Percentiles rank a stretch among this genome's conserved stretches.
phyloP scores from a whole-genome alignment of 2,113 vertebrate genomes.

The Rhinopomastus cyanomelas region DNA sequence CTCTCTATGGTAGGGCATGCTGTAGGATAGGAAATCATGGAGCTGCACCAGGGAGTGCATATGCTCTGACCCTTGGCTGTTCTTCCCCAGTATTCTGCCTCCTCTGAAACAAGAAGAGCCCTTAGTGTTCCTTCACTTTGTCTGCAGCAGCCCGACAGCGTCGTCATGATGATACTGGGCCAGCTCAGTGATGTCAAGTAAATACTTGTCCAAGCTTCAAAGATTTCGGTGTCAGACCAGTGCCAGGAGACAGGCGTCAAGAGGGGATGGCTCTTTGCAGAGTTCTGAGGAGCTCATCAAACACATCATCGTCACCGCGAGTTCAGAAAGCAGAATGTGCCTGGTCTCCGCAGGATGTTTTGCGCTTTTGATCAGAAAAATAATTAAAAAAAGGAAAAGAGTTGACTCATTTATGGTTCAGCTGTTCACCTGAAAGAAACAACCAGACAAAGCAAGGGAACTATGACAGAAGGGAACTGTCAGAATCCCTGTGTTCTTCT shows the following conservation, averaged over 20 bases:
- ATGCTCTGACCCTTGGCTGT: background rate
- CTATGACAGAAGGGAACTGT: background rate
- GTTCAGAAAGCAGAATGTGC: background rate
- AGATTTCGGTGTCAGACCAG: background rate
- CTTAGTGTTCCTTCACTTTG: background rate
- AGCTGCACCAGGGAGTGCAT: background rate
- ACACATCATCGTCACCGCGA: background rate
- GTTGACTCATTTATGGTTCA: slow-evolving; percentile 45
- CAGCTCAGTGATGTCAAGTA: slow-evolving; percentile 16
- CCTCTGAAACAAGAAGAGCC: background rate
- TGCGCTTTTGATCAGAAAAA: background rate
- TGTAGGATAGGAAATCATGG: background rate
- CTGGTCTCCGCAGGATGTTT: background rate
- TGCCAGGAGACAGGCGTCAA: background rate
- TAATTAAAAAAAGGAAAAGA: no score
- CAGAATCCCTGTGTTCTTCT: background rate
- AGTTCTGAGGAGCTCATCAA: background rate
- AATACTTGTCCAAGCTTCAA: slow-evolving; percentile 5
- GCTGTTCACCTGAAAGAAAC: slow-evolving; percentile 31
- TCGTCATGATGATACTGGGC: background rate
- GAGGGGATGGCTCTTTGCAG: background rate
- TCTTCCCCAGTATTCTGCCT: background rate
- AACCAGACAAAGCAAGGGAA: background rate
- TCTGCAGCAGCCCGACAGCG: background rate
- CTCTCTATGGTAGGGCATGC: background rate